Conservation (phyloP, 2,888 invertebrate species). For the Yponomeuta evonymella region DNA sequence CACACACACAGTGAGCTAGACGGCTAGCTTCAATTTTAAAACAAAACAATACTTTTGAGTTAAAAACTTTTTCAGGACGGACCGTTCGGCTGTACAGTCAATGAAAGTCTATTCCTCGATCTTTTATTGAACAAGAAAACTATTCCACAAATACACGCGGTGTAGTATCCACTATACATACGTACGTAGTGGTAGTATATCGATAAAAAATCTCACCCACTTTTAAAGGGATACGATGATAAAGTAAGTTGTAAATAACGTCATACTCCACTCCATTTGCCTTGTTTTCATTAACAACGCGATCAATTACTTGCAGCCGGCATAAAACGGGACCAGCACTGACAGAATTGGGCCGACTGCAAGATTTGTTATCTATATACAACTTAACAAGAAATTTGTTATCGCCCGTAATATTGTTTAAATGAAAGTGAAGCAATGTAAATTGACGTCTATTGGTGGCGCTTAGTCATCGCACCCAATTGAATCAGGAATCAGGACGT, state of each 20-base stretch:
- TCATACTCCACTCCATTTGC: neutral
- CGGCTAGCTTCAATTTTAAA: too few species aligned
- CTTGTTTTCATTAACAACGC: neutral
- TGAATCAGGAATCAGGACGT: neutral
- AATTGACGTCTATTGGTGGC: slow-evolving; percentile 12
- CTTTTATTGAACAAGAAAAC: too few species aligned
- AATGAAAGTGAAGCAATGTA: slow-evolving; percentile 19
- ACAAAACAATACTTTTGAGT: too few species aligned
- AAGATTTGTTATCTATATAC: slow-evolving; percentile 8
- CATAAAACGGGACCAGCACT: neutral
- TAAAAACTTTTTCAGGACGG: too few species aligned
- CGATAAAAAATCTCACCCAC: neutral
- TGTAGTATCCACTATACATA: too few species aligned
- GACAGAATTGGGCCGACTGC: slow-evolving; percentile 7
- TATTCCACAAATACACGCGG: too few species aligned
- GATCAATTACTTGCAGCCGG: neutral
- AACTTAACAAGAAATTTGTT: slow-evolving; percentile 9
- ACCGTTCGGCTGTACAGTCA: too few species aligned
- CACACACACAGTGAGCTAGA: too few species aligned
- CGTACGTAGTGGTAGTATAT: too few species aligned
- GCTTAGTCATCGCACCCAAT: slow-evolving; percentile 7
- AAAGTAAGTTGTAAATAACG: neutral
- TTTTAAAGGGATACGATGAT: neutral
- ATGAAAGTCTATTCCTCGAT: too few species aligned
- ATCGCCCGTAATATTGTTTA: slow-evolving; percentile 22